Evolutionary conservation across 2,113 vertebrate species (phyloP).

Genomic region (Amphiprion ocellaris): DNA sequence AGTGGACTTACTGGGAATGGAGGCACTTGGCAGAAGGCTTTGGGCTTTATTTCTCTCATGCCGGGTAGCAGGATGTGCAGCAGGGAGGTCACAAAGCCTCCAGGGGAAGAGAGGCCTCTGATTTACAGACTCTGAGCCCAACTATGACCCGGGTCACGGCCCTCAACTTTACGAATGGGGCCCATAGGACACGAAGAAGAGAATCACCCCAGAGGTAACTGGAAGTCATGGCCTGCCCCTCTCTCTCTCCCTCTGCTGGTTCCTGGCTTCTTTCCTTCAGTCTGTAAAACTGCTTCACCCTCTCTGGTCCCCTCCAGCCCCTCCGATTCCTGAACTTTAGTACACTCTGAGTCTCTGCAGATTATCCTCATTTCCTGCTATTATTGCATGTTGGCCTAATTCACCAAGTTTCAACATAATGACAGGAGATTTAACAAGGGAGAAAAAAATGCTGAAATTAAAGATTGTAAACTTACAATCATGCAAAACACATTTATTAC

Average conservation of each 20-base stretch:
- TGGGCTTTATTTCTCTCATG: constrained; percentile 44
- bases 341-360: constrained; percentile 22
- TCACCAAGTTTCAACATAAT: constrained; percentile 25
- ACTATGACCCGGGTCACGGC: constrained; percentile 34
- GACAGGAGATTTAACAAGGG: neutral
- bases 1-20: neutral
- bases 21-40: constrained; percentile 43
- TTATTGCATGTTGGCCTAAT: constrained; percentile 32
- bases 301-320: constrained; percentile 8
- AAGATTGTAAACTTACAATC: constrained; percentile 2
- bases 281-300: neutral
- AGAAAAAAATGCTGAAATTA: neutral
- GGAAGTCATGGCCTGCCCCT: constrained; percentile 55
- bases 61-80: constrained; percentile 60
- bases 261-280: constrained; percentile 37
- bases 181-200: constrained; percentile 43
- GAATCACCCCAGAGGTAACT: constrained; percentile 64
- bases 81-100: constrained; percentile 49
- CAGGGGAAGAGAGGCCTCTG: constrained; percentile 41
- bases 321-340: constrained; percentile 44
- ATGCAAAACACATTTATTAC: neutral
- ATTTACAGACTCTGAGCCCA: constrained; percentile 58
- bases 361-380: constrained; percentile 30
- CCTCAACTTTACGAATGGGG: constrained; percentile 44
- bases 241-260: constrained; percentile 16